Base-by-base conservation (phyloP, 2,888 invertebrate genomes). In the Sepioteuthis lessoniana region DNA sequence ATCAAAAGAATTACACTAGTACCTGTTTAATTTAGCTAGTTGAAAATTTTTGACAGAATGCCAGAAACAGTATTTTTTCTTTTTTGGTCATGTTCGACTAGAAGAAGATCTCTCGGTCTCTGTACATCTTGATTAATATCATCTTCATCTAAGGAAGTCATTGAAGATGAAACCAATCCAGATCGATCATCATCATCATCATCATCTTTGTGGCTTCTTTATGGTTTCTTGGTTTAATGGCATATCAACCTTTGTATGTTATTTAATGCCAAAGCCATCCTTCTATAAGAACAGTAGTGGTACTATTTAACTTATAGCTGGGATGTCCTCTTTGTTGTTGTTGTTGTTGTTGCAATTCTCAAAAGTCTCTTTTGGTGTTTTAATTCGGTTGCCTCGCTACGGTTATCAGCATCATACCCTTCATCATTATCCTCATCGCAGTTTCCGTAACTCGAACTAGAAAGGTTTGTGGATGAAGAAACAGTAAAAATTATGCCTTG, bases 401-500 rank as follows among this genome's bases (percentile, higher is more conserved):
- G 16, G n/a, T 35, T n/a, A 19, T 76, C 76, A 16, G n/a, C 76
- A 35, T 76, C n/a, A 31, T 47, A 28, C 47, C 31, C 92, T 92
- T 42, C 92, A 47, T 92, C 92, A 31, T 47, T 47, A 92, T 42
- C 47, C 47, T 16, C 92, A n/a, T 92, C 92, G 21, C 46, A 42
- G 46, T n/a, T 92, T 92, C 47, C 92, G 35, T 92, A 42, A 92
- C 92, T 92, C 19, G 92, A 92, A 47, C 42, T 92, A 31, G 42
- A 47, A 47, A 47, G 47, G 46, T 47, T 47, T 7, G 92, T 92
- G 16, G 92, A 92, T 35, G 92, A 47, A 42, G 92, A 92, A 31
- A 92, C 92, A 92, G 92, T 92, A 21, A 92, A 92, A n/a, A 92
- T 92, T 47, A 92, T 92, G 47, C 92, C 46, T 92, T 92, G 92